Evolutionary conservation across 2,888 invertebrate genomes (phyloP).

Genomic region (Drosophila nigricruria): DNA sequence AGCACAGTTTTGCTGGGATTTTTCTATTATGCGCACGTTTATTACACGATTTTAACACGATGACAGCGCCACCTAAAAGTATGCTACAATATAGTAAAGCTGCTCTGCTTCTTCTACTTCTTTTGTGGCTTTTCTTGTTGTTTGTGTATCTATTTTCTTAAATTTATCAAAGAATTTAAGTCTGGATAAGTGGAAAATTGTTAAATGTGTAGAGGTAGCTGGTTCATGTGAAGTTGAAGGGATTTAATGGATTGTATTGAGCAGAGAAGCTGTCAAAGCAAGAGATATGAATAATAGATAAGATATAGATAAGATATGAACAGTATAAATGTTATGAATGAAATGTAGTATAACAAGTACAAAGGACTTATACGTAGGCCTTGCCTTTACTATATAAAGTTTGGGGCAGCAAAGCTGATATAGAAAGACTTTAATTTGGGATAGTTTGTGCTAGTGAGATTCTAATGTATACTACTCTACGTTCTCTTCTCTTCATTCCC

Average conservation of each 20-base stretch:
- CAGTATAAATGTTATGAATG: background rate
- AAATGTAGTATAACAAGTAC: background rate
- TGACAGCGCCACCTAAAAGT: conserved; percentile 62
- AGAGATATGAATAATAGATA: background rate
- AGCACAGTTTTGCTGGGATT: conserved; percentile 41
- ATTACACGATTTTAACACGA: conserved; percentile 70
- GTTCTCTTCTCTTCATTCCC: too few relatives aligned
- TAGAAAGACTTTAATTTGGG: background rate
- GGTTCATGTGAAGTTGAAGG: background rate
- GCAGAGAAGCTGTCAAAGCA: background rate
- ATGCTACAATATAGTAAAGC: conserved; percentile 52
- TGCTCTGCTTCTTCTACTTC: conserved; percentile 6
- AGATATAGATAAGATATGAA: background rate
- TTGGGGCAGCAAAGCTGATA: background rate
- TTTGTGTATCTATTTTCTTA: background rate
- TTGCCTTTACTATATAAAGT: too few relatives aligned
- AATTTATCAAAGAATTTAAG: background rate
- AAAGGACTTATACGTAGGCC: too few relatives aligned
- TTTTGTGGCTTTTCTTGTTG: conserved; percentile 13
- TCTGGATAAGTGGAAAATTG: background rate
- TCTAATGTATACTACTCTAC: too few relatives aligned
- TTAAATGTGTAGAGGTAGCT: background rate
- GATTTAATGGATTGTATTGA: background rate
- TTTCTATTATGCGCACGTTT: conserved; percentile 81
- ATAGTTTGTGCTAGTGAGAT: too few relatives aligned